Conservation (phyloP, 2,113 vertebrate genomes). For the Xyliphius kryptos region DNA sequence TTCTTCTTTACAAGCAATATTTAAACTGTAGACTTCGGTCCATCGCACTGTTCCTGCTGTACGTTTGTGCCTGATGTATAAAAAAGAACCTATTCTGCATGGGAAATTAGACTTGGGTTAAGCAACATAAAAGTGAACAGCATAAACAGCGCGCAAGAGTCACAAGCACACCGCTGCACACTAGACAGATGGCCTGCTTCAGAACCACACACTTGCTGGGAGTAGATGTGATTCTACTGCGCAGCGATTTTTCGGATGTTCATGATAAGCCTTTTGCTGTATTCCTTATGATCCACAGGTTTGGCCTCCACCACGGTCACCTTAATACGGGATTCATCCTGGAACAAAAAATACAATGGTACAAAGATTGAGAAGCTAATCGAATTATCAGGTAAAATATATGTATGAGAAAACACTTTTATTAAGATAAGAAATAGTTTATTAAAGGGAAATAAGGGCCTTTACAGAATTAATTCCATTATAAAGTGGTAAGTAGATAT, state of each 20-base stretch:
- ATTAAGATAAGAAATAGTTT: too few species aligned
- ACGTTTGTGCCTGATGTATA: too few species aligned
- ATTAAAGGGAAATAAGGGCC: too few species aligned
- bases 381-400: too few species aligned
- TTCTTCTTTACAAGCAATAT: too few species aligned
- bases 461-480: background rate
- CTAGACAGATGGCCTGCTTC: constrained; percentile 16
- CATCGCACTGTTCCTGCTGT: too few species aligned
- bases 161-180: background rate
- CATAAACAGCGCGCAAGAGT: background rate
- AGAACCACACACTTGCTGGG: background rate
- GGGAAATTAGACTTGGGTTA: constrained; percentile 12
- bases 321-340: constrained; percentile 96
- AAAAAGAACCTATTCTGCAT: background rate
- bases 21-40: too few species aligned
- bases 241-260: constrained; percentile 75
- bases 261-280: constrained; percentile 79
- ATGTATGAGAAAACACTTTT: too few species aligned
- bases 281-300: constrained; percentile 85
- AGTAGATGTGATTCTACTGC: constrained; percentile 41
- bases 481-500: background rate
- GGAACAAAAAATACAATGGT: background rate
- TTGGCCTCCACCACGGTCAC: constrained; percentile 84
- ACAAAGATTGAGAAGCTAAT: too few species aligned
- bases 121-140: constrained; percentile 21